These are phyloP conservation scores for Pissodes strobi DNA, from an alignment of 1,140 invertebrate species.

Conservation along the genomic window DNA sequence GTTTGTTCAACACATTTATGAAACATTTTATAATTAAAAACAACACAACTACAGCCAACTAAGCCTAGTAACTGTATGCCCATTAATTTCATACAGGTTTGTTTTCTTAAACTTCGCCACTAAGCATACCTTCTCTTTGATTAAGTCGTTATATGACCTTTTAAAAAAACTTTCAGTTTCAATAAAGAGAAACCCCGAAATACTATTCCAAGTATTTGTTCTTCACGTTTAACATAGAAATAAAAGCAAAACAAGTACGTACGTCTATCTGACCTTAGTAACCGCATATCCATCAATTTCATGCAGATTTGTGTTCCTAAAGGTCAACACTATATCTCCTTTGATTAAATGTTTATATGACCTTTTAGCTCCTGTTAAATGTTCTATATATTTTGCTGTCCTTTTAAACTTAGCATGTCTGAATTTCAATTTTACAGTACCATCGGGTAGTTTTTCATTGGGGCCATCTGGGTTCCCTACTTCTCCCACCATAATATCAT, in stretches of 20 bases:
- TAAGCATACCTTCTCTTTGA: conserved; percentile 50
- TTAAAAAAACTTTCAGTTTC: too few relatives aligned
- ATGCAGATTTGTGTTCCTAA: conserved; percentile 49
- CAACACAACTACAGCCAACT: too few relatives aligned
- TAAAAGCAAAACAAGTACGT: too few relatives aligned
- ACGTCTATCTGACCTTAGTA: too few relatives aligned
- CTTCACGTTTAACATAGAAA: too few relatives aligned
- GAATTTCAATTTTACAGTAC: conserved; percentile 44
- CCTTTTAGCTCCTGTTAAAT: conserved; percentile 35
- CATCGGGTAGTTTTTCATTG: conserved; percentile 41
- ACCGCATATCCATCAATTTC: conserved; percentile 47
- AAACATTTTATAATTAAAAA: too few relatives aligned
- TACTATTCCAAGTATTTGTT: too few relatives aligned
- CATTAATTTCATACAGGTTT: conserved; percentile 49
- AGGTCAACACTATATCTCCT: conserved; percentile 47
- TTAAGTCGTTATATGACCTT: conserved; percentile 49
- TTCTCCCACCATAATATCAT: conserved; percentile 42
- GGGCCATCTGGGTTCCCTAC: conserved; percentile 41
- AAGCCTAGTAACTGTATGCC: conserved; percentile 40
- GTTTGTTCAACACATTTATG: too few relatives aligned
- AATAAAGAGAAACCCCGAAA: too few relatives aligned
- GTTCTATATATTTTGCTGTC: conserved; percentile 31
- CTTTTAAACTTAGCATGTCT: conserved; percentile 44
- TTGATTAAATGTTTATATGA: conserved; percentile 50
- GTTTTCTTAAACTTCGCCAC: conserved; percentile 44